phyloP scores from a whole-genome alignment of 2,797 vertebrate species.

The Alca torda region DNA sequence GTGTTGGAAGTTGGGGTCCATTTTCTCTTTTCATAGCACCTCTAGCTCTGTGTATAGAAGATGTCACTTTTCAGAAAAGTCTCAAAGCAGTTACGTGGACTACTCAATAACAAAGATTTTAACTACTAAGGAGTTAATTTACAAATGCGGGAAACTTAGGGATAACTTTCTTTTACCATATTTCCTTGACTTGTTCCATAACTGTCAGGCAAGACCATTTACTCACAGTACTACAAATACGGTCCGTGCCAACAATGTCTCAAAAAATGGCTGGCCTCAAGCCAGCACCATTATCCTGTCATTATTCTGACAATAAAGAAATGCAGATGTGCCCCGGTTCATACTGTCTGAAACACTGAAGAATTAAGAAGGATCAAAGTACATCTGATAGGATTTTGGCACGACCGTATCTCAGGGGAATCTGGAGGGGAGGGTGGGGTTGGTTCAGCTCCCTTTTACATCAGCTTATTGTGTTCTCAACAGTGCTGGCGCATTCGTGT shows the following conservation, averaged over 20 bases:
- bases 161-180: neutral
- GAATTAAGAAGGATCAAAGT: constrained; percentile 30
- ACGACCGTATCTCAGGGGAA: neutral
- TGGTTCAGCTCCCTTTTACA: constrained; percentile 18
- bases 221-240: neutral
- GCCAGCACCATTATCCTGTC: constrained; percentile 50
- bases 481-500: neutral
- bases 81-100: neutral
- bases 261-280: neutral
- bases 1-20: neutral
- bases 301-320: constrained; percentile 50
- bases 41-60: neutral
- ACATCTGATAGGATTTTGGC: constrained; percentile 31
- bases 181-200: constrained; percentile 27
- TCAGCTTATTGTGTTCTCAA: constrained; percentile 14
- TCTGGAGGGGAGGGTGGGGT: constrained; percentile 1
- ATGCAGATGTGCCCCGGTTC: constrained; percentile 43
- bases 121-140: neutral
- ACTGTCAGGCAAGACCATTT: constrained; percentile 1
- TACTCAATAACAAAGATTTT: neutral
- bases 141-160: neutral
- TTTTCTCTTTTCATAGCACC: neutral
- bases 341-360: constrained; percentile 9
- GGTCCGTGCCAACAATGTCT: neutral
- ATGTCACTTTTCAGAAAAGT: neutral